Base-by-base conservation (phyloP, 2,113 vertebrate genomes). In the Gulo gulo region DNA sequence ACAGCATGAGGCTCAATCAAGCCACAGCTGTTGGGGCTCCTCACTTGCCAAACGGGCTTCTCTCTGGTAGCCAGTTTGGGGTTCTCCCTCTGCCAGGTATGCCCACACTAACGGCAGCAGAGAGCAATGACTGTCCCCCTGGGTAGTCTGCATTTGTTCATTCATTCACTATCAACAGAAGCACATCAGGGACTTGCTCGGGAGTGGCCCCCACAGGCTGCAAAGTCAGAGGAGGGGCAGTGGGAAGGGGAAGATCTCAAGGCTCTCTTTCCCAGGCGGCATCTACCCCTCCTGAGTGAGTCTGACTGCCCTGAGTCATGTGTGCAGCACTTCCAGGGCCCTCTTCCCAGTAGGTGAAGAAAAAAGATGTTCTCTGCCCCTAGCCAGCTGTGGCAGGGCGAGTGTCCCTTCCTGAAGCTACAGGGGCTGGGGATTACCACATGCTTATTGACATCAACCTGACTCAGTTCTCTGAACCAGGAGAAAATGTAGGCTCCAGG, bases 211-310 rank as follows among this genome's bases (percentile, higher is more conserved):
- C 67, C 29, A 4, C 21, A 57, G 85, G 71, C 90, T 89, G 21
- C 34, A 31, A 7, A 36, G 21, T 26, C 21, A 10, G 45, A 71
- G 29, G 34, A 18, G 2, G 55, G 16, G 9, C 34, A 67, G 11
- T 6, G 52, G 50, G 26, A 21, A 55, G 57, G 39, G 13, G 34
- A 34, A 34, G 13, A 3, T 42, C 29, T 61, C 65, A 42, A 83
- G 42, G 7, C 24, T 63, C 67, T 63, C 69, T 63, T 36, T 36
- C 34, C n/a, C 34, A 24, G 24, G 24, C 14, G 39, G 39, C 7
- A 6, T 7, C 42, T 16, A 2, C 14, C 6, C 31, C 7, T 59
- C 65, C 26, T 2, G 1, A 31, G 23, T 5, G 0, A 34, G 88
- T 39, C 73, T 69, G 42, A 47, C 29, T 21, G 20, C 52, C 50